Evolutionary conservation across 2,797 vertebrate species (phyloP).

Genomic region (Neopelma chrysocephalum): DNA sequence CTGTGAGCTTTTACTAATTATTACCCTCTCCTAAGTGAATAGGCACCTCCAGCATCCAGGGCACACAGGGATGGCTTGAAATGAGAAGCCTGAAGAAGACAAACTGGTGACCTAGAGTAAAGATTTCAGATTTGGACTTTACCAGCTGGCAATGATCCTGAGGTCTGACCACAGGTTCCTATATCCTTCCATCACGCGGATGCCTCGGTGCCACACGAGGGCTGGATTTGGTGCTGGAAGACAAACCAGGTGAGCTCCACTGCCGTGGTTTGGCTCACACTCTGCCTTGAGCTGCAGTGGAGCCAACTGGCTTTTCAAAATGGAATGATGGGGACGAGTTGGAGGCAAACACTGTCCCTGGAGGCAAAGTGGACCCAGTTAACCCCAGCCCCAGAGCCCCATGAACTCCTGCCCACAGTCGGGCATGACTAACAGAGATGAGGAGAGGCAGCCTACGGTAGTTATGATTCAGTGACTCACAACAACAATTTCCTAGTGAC

Average conservation of each 20-base stretch:
- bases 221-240: not conserved
- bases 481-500: constrained; percentile 48
- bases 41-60: not conserved
- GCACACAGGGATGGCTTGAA: rapidly evolving
- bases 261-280: rapidly evolving
- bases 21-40: not conserved
- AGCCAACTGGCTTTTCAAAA: not conserved
- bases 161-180: not conserved
- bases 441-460: not conserved
- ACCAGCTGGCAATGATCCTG: not conserved
- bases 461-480: constrained; percentile 33
- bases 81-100: not conserved
- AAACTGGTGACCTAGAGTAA: not conserved
- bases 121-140: not conserved
- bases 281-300: rapidly evolving
- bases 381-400: not conserved
- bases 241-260: not conserved
- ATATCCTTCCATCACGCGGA: rapidly evolving
- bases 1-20: not conserved
- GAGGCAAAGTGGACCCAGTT: rapidly evolving
- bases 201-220: not conserved
- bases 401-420: not conserved
- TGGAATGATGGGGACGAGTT: not conserved
- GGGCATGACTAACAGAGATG: not conserved
- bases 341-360: not conserved